Base-by-base conservation (phyloP, 2,113 vertebrate genomes). In the Pimephales promelas region DNA sequence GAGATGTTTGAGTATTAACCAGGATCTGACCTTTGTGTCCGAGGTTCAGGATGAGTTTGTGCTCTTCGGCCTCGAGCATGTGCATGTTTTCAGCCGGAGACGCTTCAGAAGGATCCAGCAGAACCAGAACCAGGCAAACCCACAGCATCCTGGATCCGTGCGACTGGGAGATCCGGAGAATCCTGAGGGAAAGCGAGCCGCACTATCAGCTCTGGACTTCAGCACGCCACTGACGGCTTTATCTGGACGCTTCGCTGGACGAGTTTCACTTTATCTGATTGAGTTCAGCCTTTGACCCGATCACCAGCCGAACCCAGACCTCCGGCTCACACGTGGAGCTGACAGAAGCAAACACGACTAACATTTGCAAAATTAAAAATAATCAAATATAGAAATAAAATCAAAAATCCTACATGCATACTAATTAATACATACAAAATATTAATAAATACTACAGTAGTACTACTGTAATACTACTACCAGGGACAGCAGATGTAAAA, bases 1-100 rank as follows among this genome's bases (percentile, higher is more conserved):
- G 5, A 3, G 24, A 62, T 31, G 8, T 31, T 31, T 16, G 59
- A 49, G 3, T 47, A 5, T 47, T 1, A 47, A 34, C 36, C 6
- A 5, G 4, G 77, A 73, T 43, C 10, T 86, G 13, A 96, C 95
- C 95, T 95, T 90, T 93, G 75, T 93, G 92, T 83, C 92, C 88
- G 26, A 2, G 28, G 31, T 97, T 97, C 68, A 91, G 56, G 82
- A 96, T 91, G 40, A 83, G 84, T 70, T 92, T 90, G 10, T 92
- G 89, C 16, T 92, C 92, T 79, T 91, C 89, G 1, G 87, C 83
- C 0, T 89, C 47, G 14, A 97, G 93, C 20, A 97, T 91, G 70
- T 95, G 92, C 11, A 92, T 86, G 66, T 97, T 97, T 71, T 89
- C 86, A 70, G 92, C 90, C 56, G 88, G 83, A 36, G 90, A 87